Percentiles rank a stretch among this genome's conserved stretches.
Conservation (phyloP, 1,140 invertebrate genomes). For the Nymphalis io region DNA sequence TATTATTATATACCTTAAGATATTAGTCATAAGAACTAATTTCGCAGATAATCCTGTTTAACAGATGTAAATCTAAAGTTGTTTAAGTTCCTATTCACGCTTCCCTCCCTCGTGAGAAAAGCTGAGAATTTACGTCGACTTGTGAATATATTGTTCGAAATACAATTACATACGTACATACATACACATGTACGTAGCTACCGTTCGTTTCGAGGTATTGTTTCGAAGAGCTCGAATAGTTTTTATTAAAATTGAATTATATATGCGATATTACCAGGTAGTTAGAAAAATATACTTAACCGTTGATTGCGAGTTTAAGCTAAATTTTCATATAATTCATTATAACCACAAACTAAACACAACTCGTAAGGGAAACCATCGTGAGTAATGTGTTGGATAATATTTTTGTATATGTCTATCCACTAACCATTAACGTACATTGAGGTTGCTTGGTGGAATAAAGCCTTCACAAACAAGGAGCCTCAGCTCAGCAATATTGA, state of each 20-base stretch:
- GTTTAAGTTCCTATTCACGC: constrained; percentile 19
- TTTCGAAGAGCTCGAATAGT: not conserved
- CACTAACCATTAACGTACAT: too few relatives aligned
- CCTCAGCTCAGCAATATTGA: too few relatives aligned
- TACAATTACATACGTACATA: constrained; percentile 10
- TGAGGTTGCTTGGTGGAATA: too few relatives aligned
- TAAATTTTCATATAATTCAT: too few relatives aligned
- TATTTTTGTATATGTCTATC: too few relatives aligned
- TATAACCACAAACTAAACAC: too few relatives aligned
- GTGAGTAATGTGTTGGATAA: too few relatives aligned
- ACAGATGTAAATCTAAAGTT: constrained; percentile 9
- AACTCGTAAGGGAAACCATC: too few relatives aligned
- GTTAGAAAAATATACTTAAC: too few relatives aligned
- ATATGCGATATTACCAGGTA: too few relatives aligned
- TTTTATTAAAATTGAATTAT: constrained; percentile 1
- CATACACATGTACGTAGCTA: not conserved
- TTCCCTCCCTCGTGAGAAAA: constrained; percentile 19
- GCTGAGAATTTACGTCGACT: constrained; percentile 21
- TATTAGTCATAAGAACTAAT: not conserved
- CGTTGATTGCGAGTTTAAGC: too few relatives aligned
- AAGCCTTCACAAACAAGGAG: too few relatives aligned
- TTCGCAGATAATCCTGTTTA: not conserved
- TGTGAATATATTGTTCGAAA: constrained; percentile 29
- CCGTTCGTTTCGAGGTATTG: not conserved
- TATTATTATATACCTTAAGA: not conserved